A percentile compares a stretch with the other conserved stretches of the same genome.
These are phyloP conservation scores for Prosapia bicincta DNA, from an alignment of 2,888 invertebrate species.

Conservation along the genomic window DNA sequence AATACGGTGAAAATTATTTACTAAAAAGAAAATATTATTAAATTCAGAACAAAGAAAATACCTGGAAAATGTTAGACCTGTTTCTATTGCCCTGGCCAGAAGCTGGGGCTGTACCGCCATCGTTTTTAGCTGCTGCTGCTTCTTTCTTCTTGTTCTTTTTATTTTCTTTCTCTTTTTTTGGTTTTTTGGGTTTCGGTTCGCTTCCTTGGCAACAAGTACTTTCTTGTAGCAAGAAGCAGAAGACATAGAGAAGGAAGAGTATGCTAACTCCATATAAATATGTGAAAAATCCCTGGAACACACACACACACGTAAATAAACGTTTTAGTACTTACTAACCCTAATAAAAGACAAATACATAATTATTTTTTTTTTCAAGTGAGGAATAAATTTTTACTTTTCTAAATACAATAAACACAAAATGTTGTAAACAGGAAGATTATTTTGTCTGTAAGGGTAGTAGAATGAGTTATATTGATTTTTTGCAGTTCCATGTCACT, in stretches of 20 bases:
- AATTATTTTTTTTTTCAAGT: too few species aligned
- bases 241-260: slow-evolving; percentile 88
- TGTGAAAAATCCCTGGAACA: slow-evolving; percentile 76
- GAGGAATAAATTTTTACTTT: too few species aligned
- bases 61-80: slow-evolving; percentile 65
- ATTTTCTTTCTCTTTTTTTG: slow-evolving; percentile 66
- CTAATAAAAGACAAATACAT: too few species aligned
- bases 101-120: slow-evolving; percentile 34
- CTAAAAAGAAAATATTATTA: neutral
- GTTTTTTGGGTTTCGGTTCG: slow-evolving; percentile 58
- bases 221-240: slow-evolving; percentile 91
- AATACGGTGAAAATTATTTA: neutral
- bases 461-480: neutral
- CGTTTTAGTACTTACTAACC: too few species aligned
- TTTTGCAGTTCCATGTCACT: neutral
- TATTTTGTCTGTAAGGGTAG: neutral
- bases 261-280: slow-evolving; percentile 92
- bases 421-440: neutral
- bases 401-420: neutral
- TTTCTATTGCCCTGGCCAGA: slow-evolving; percentile 34
- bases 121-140: slow-evolving; percentile 38
- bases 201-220: slow-evolving; percentile 76
- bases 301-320: too few species aligned
- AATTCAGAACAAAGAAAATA: slow-evolving; percentile 42
- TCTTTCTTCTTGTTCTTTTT: slow-evolving; percentile 52